phyloP scores from a whole-genome alignment of 2,888 invertebrate genomes.

The Plutella xylostella region DNA sequence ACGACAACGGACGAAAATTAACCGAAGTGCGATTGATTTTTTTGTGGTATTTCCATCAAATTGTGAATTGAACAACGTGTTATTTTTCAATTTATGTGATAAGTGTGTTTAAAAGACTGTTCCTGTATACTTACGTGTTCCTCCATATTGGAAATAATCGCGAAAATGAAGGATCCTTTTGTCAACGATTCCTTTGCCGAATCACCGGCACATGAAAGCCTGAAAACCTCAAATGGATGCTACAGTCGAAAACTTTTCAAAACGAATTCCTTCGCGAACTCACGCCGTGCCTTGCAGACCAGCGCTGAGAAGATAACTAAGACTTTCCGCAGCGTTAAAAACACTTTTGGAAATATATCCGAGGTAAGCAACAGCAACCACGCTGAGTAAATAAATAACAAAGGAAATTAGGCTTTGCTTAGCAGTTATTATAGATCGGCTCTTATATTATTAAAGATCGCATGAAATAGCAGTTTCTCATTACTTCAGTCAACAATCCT shows the following conservation, averaged over 20 bases:
- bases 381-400: too few species aligned
- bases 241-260: constrained; percentile 55
- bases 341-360: constrained; percentile 74
- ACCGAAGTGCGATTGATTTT: background rate
- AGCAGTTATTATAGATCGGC: too few species aligned
- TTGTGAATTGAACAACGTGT: background rate
- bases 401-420: too few species aligned
- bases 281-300: constrained; percentile 72
- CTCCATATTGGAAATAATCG: background rate
- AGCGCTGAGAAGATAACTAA: constrained; percentile 76
- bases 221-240: constrained; percentile 54
- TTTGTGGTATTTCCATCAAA: constrained; percentile 1
- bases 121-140: background rate
- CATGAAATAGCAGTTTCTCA: too few species aligned
- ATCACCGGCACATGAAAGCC: constrained; percentile 52
- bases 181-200: constrained; percentile 50
- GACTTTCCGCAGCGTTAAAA: constrained; percentile 74
- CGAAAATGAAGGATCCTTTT: constrained; percentile 60
- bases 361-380: constrained; percentile 68
- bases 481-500: too few species aligned
- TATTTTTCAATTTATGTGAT: background rate
- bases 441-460: too few species aligned
- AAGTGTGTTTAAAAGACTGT: background rate
- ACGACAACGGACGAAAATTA: background rate
- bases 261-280: constrained; percentile 68